Evolutionary conservation across 2,113 vertebrate species (phyloP), one percentile per base, ranked within the genome.

Genomic region (Tragelaphus strepsiceros): DNA sequence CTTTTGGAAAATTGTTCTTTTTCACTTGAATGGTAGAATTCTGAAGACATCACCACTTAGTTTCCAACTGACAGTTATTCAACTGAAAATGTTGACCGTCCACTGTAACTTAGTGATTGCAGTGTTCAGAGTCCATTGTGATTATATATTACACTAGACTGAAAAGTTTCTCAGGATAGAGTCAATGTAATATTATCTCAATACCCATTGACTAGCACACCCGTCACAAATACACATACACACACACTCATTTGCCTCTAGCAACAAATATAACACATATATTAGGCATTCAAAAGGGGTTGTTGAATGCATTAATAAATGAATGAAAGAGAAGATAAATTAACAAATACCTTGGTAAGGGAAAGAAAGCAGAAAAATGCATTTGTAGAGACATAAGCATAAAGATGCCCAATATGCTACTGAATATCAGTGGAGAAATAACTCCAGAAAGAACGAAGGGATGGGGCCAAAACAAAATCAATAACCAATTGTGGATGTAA

Each of bases 11-110:
- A 19, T 56, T 78, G 4, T 12, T 83, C 7, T 74, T 87, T 92
- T 39, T 22, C 53, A 32, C 14, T 22, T 83, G 54, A 83, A 89
- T 32, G 95, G 7, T 17, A 74, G 19, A 82, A 74, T 19, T 39
- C 58, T 46, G 32, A 88, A 80, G 51, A 62, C 49, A 11, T 91
- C 30, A 85, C 39, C n/a, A 64, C 12, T 77, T 84, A 64, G 16
- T n/a, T 64, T 59, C 32, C 78, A 94, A 92, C 95, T 87, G 39
- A 95, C 91, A 78, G 39, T 91, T 67, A 87, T 95, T 92, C 30
- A 15, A 35, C 30, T 49, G 26, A 95, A 95, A 95, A 77, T 87
- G 54, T 26, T 94, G 67, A 19, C 54, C 39, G 81, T 26, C 35
- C 35, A 54, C 53, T 91, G 43, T n/a, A 77, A 86, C 77, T 84